phyloP scores from a whole-genome alignment of 2,113 vertebrate species.

The Triplophysa tibetana region DNA sequence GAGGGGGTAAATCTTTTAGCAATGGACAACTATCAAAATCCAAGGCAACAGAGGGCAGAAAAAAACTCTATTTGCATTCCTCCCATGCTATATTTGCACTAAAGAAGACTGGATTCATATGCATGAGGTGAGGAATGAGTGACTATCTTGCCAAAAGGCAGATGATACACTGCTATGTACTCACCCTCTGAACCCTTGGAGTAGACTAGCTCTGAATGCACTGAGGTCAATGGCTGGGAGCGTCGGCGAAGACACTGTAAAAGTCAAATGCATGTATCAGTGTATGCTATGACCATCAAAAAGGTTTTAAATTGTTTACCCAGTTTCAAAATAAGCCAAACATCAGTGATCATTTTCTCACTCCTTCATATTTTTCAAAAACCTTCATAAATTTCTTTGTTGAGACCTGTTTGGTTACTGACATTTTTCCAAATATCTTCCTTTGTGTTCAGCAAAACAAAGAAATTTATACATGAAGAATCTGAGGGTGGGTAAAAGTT shows the following conservation, averaged over 20 bases:
- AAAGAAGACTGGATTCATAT: slow-evolving; percentile 67
- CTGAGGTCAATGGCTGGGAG: slow-evolving; percentile 64
- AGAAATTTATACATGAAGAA: too few relatives aligned
- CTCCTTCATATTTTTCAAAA: neutral
- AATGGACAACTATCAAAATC: neutral
- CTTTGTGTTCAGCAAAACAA: too few relatives aligned
- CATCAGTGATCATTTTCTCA: neutral
- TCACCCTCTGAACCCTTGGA: slow-evolving; percentile 84
- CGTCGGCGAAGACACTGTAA: slow-evolving; percentile 80
- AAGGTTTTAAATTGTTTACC: slow-evolving; percentile 1
- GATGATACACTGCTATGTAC: slow-evolving; percentile 41
- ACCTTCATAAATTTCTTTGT: too few relatives aligned
- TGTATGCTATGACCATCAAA: slow-evolving; percentile 34
- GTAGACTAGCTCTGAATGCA: slow-evolving; percentile 73
- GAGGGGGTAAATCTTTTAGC: slow-evolving; percentile 2
- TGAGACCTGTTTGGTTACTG: too few relatives aligned
- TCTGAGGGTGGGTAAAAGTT: too few relatives aligned
- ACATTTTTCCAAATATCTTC: too few relatives aligned
- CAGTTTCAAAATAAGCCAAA: neutral
- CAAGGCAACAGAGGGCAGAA: slow-evolving; percentile 20
- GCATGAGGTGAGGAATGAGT: slow-evolving; percentile 62
- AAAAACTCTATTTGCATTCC: slow-evolving; percentile 66
- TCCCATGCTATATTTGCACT: slow-evolving; percentile 66
- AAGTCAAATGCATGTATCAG: slow-evolving; percentile 6
- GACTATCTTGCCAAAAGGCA: slow-evolving; percentile 27